A percentile compares a stretch with the other conserved stretches of the same genome.
Conservation (phyloP, 1,140 invertebrate species). For the Drosophila mauritiana region DNA sequence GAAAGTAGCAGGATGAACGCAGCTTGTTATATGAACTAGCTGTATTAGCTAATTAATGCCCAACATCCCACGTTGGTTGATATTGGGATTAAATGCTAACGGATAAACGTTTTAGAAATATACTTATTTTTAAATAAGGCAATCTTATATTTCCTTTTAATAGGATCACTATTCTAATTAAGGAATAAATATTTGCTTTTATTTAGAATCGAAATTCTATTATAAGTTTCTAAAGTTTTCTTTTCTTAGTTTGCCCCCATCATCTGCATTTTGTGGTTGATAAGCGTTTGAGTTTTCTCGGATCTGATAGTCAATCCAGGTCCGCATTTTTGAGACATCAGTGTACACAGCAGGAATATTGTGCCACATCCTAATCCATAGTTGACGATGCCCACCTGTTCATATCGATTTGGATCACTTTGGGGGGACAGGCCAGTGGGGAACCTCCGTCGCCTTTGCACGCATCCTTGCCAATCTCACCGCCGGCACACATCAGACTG, state of each 20-base stretch:
- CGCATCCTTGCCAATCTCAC: conserved; percentile 89
- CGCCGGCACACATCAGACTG: conserved; percentile 86
- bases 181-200: no score
- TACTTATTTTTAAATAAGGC: no score
- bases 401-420: conserved; percentile 85
- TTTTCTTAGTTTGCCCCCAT: no score
- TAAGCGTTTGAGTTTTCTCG: neutral
- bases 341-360: conserved; percentile 91
- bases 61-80: conserved; percentile 34
- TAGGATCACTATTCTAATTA: no score
- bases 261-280: neutral
- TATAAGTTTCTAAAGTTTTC: no score
- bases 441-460: conserved; percentile 91
- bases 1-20: conserved; percentile 32
- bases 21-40: conserved; percentile 59
- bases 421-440: conserved; percentile 87
- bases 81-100: conserved; percentile 1
- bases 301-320: neutral
- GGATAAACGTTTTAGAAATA: neutral
- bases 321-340: conserved; percentile 87
- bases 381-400: conserved; percentile 88
- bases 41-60: conserved; percentile 60
- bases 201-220: no score
- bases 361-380: conserved; percentile 88
- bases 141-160: no score